phyloP scores from a whole-genome alignment of 2,113 vertebrate genomes.

The Pomatostomus ruficeps region DNA sequence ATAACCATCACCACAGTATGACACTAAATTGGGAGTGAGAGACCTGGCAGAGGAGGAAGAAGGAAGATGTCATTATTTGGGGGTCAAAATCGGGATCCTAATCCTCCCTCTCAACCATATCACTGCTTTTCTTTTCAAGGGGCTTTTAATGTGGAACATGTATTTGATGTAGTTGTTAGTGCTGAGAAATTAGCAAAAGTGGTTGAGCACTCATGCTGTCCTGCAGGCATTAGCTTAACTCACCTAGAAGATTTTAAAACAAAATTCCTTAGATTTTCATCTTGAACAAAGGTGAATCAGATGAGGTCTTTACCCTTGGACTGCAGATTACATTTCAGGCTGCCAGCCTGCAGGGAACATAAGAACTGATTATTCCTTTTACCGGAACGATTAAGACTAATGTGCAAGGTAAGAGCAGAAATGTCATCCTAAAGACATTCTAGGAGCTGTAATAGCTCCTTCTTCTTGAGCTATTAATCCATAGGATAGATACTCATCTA shows the following conservation, averaged over 20 bases:
- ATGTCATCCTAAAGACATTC: neutral
- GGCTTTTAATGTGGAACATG: neutral
- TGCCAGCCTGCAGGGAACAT: neutral
- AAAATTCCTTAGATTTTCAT: neutral
- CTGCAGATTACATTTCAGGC: neutral
- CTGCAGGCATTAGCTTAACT: neutral
- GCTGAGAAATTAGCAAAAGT: neutral
- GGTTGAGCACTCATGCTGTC: neutral
- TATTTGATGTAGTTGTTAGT: neutral
- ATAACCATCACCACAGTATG: neutral
- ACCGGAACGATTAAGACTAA: neutral
- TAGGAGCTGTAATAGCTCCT: neutral
- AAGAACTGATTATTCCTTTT: conserved; percentile 16
- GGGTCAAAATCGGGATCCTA: neutral
- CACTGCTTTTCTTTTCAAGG: neutral
- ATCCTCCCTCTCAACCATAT: fast-evolving
- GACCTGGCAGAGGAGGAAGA: neutral
- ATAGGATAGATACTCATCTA: neutral
- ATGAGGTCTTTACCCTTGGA: neutral
- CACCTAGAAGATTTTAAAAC: neutral
- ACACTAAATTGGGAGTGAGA: neutral
- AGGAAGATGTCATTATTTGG: neutral
- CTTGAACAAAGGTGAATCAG: neutral
- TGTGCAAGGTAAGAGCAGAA: neutral
- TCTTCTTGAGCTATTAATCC: neutral